A percentile compares a stretch with the other conserved stretches of the same genome.
These are phyloP conservation scores for Gymnocephalus cernua DNA, from an alignment of 2,113 vertebrate species.

Conservation along the genomic window DNA sequence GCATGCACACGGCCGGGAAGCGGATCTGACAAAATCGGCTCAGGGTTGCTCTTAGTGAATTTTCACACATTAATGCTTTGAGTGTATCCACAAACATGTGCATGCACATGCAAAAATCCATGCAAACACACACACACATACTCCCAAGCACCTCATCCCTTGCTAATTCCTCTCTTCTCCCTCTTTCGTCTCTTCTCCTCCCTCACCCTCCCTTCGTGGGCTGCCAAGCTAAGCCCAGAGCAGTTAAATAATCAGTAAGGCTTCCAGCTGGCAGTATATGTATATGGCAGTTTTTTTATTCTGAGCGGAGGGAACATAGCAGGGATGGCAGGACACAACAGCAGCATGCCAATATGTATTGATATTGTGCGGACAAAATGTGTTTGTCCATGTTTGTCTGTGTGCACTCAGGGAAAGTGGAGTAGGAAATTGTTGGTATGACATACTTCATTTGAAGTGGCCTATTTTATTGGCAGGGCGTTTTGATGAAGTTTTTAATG, in stretches of 20 bases:
- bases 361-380: slow-evolving; percentile 75
- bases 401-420: slow-evolving; percentile 42
- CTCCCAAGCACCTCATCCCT: slow-evolving; percentile 71
- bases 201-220: slow-evolving; percentile 71
- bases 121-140: slow-evolving; percentile 20
- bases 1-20: slow-evolving; percentile 57
- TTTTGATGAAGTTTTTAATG: slow-evolving; percentile 59
- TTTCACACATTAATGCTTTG: slow-evolving; percentile 74
- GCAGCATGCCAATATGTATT: slow-evolving; percentile 74
- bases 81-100: slow-evolving; percentile 66
- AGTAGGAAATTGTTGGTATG: slow-evolving; percentile 55
- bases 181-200: slow-evolving; percentile 73
- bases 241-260: slow-evolving; percentile 83
- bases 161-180: slow-evolving; percentile 80
- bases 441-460: slow-evolving; percentile 62
- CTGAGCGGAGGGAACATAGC: slow-evolving; percentile 61
- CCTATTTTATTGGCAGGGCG: slow-evolving; percentile 50
- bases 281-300: slow-evolving; percentile 52
- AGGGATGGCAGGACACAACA: slow-evolving; percentile 75
- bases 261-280: slow-evolving; percentile 82
- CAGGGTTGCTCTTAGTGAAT: slow-evolving; percentile 73
- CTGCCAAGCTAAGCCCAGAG: slow-evolving; percentile 82
- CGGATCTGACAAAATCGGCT: slow-evolving; percentile 78
- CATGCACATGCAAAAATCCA: slow-evolving; percentile 6
- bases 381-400: slow-evolving; percentile 60